Base-by-base conservation (phyloP, 2,113 vertebrate species). In the Coryphaenoides rupestris region DNA sequence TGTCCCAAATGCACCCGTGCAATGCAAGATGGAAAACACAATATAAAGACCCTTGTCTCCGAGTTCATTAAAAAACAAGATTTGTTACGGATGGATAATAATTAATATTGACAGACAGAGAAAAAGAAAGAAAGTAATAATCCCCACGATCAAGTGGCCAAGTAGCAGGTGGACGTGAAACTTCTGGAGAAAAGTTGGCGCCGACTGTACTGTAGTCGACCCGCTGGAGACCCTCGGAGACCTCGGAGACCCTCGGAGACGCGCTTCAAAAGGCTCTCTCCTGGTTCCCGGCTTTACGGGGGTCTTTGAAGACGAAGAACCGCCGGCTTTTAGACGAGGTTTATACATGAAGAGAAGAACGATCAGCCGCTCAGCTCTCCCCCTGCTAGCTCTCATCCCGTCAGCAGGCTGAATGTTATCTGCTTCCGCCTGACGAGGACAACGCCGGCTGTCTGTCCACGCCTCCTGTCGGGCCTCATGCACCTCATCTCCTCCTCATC, bases 241-340 rank as follows among this genome's bases (percentile, higher is more conserved):
- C n/a, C n/a, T n/a, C n/a, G 78, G 76, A 86, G 87, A 80, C 72
- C 76, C 72, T 73, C 67, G 75, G 78, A 72, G 62, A 63, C 66
- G n/a, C 60, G 66, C 75, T 73, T 83, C 74, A 80, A 76, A 82
- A 62, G 61, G 58, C 64, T 72, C 59, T 65, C 80, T 70, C 79
- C 57, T 73, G 69, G 68, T 73, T 61, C 68, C 69, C 62, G 68
- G 69, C 76, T 84, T 71, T 67, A 17, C 15, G 45, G 40, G 63
- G 58, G 69, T 77, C 74, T 86, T 80, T 86, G 81, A 82, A 78
- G 65, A 62, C 0, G 47, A 68, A 56, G 66, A 77, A 76, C 60
- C 59, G 1, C 46, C 57, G 75, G 60, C n/a, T 75, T 80, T 80
- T 78, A 75, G 74, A 85, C 71, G 78, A n/a, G 68, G 61, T 63